These are phyloP conservation scores for Sinotaia quadrata DNA, from an alignment of 2,888 invertebrate species.

Conservation along the genomic window DNA sequence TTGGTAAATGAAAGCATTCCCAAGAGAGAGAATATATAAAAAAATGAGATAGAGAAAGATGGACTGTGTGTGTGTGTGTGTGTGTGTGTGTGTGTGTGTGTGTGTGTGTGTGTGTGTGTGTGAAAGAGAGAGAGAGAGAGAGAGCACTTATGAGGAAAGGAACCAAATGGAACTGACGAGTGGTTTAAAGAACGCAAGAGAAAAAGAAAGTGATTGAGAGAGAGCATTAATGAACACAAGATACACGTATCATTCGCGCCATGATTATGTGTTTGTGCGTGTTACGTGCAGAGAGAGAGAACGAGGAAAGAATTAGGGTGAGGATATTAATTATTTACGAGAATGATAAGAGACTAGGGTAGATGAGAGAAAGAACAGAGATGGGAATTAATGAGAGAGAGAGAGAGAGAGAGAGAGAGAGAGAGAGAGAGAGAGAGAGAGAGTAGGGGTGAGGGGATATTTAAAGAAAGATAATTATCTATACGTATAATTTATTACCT, in stretches of 20 bases:
- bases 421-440: not conserved
- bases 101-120: not conserved
- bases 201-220: not conserved
- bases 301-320: too few species aligned
- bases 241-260: too few species aligned
- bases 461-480: too few species aligned
- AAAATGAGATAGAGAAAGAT: not conserved
- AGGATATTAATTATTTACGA: too few species aligned
- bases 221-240: too few species aligned
- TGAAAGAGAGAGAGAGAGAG: too few species aligned
- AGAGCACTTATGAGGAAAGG: not conserved
- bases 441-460: not conserved
- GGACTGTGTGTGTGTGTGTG: not conserved
- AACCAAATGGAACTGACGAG: not conserved
- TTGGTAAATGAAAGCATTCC: constrained; percentile 9
- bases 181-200: constrained; percentile 7
- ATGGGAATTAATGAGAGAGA: not conserved
- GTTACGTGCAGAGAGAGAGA: constrained; percentile 12
- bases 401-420: constrained; percentile 5
- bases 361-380: not conserved
- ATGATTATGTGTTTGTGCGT: too few species aligned
- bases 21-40: constrained; percentile 5
- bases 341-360: not conserved
- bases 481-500: too few species aligned
- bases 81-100: constrained; percentile 1